A percentile compares a stretch with the other conserved stretches of the same genome.
These are phyloP conservation scores for Campoletis sonorensis DNA, from an alignment of 1,140 invertebrate genomes.

Conservation along the genomic window DNA sequence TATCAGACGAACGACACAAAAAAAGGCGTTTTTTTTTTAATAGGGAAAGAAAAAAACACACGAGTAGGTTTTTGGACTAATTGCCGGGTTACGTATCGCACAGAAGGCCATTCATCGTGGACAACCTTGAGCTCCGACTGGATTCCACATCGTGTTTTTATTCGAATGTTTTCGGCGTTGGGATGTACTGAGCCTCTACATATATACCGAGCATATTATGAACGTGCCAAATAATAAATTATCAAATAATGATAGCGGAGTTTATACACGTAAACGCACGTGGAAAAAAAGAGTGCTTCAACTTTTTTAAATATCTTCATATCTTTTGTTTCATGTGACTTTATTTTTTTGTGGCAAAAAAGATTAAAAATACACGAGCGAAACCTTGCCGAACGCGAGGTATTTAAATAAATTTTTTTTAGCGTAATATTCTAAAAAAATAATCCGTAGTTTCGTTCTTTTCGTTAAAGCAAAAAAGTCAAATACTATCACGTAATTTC, in stretches of 20 bases:
- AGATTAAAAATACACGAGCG: too few species aligned
- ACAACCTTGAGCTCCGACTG: not conserved
- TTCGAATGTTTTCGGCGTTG: not conserved
- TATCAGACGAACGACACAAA: not conserved
- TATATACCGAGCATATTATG: not conserved
- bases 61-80: conserved; percentile 7
- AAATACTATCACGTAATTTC: too few species aligned
- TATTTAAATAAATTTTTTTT: too few species aligned
- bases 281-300: not conserved
- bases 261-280: not conserved
- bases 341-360: too few species aligned
- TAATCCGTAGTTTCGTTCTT: too few species aligned
- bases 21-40: not conserved
- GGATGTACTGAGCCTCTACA: not conserved
- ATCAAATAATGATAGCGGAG: not conserved
- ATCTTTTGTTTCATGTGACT: too few species aligned
- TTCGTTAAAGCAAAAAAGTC: too few species aligned
- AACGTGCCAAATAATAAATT: conserved; percentile 7
- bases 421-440: too few species aligned
- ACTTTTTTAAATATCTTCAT: too few species aligned
- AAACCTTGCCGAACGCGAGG: too few species aligned
- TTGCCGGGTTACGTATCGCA: not conserved
- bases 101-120: not conserved
- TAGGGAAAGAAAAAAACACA: not conserved
- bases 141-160: conserved; percentile 11